These are phyloP conservation scores for Larimichthys polyactis DNA, from an alignment of 2,113 vertebrate genomes.

Conservation along the genomic window DNA sequence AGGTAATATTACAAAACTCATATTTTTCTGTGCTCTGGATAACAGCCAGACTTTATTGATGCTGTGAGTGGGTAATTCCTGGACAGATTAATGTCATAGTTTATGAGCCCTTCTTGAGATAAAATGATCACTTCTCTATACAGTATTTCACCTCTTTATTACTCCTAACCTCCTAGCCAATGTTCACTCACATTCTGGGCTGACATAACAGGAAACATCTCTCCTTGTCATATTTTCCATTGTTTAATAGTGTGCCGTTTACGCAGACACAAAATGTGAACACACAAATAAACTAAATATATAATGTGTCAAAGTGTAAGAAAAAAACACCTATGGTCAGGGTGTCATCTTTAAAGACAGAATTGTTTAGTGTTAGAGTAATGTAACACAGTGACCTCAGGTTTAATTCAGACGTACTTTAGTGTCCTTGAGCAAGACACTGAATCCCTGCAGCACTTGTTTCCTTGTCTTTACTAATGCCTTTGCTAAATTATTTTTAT, in stretches of 20 bases:
- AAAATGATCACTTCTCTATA: conserved; percentile 49
- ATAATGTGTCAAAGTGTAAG: background rate
- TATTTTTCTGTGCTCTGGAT: conserved; percentile 41
- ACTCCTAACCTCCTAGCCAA: background rate
- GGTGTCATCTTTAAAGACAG: background rate
- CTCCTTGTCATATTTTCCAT: background rate
- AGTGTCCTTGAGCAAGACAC: background rate
- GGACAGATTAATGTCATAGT: conserved; percentile 53
- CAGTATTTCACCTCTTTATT: conserved; percentile 61
- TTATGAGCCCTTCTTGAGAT: conserved; percentile 60
- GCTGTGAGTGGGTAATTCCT: conserved; percentile 47
- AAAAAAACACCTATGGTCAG: background rate
- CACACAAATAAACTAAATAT: conserved; percentile 13
- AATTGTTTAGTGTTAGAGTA: background rate
- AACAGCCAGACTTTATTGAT: conserved; percentile 51
- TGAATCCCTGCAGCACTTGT: background rate
- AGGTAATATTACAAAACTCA: background rate
- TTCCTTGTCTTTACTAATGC: background rate
- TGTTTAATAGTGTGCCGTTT: conserved; percentile 1
- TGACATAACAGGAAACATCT: conserved; percentile 14
- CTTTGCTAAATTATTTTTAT: too few species aligned
- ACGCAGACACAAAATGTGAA: conserved; percentile 4
- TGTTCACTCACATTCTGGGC: background rate
- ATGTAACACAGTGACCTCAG: background rate
- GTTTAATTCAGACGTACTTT: background rate